Evolutionary conservation across 53 echinoderm and acorn worm genomes (phyloP).

Genomic region (Paracentrotus lividus): DNA sequence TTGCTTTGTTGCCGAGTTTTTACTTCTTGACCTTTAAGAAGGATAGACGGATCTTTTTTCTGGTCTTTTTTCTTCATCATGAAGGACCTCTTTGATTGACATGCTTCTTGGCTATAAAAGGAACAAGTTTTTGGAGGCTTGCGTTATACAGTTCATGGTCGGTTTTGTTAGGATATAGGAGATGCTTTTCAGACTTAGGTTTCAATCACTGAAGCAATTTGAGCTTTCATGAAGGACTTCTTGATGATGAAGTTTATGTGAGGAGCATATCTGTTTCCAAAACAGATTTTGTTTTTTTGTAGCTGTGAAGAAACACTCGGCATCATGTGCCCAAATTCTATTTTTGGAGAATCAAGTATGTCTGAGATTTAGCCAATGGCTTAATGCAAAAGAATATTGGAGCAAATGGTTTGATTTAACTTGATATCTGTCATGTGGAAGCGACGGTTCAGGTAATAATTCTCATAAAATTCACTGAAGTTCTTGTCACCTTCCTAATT

Average conservation of each 20-base stretch:
- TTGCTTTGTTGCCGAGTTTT: background rate
- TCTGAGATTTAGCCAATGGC: too few species aligned
- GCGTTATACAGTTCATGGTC: background rate
- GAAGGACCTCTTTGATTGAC: background rate
- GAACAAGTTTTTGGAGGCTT: background rate
- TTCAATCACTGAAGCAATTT: background rate
- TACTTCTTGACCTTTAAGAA: constrained; percentile 7
- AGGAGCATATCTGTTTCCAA: background rate
- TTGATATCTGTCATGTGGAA: background rate
- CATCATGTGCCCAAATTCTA: background rate
- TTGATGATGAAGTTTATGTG: background rate
- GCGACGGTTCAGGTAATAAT: background rate
- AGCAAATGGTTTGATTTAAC: background rate
- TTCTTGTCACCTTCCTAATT: too few species aligned
- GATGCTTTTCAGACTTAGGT: background rate
- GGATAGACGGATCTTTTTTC: background rate
- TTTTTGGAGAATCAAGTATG: background rate
- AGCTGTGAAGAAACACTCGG: background rate
- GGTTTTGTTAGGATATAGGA: background rate
- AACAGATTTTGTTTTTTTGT: background rate
- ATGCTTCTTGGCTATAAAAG: background rate
- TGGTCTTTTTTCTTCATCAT: background rate
- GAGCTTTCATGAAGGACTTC: background rate
- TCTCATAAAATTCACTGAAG: background rate
- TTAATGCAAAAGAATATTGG: background rate